Percentiles rank a stretch among this genome's conserved stretches.
Conservation (phyloP, 2,797 vertebrate species). For the Intellagama lesueurii region DNA sequence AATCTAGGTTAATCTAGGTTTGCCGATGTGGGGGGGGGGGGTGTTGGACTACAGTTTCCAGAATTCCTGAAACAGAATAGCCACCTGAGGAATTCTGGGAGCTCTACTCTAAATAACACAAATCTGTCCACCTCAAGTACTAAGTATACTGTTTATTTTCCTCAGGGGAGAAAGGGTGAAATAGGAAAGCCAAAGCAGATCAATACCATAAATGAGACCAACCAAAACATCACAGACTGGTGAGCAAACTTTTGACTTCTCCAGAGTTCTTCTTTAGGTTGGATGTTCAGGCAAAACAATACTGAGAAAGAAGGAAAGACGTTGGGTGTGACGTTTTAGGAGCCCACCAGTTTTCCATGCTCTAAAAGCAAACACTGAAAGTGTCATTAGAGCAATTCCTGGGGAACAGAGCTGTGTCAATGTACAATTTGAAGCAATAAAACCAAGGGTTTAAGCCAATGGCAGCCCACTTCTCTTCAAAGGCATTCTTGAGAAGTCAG, state of each 20-base stretch:
- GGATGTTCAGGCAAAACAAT: background rate
- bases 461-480: too few species aligned
- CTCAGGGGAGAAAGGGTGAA: background rate
- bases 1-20: too few species aligned
- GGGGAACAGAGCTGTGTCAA: too few species aligned
- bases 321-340: background rate
- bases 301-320: background rate
- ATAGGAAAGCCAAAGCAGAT: background rate
- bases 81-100: background rate
- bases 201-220: background rate
- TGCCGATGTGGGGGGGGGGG: too few species aligned
- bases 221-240: background rate
- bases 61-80: background rate
- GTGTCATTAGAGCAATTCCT: background rate
- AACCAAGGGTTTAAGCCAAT: too few species aligned
- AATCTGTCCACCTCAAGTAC: background rate
- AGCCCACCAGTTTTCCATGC: background rate
- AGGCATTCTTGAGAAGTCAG: too few species aligned
- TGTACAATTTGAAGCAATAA: too few species aligned
- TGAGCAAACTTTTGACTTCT: background rate
- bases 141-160: background rate
- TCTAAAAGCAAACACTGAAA: background rate
- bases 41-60: background rate
- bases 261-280: background rate
- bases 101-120: background rate